Conservation (phyloP, 2,888 invertebrate species). For the Acanthosepion lycidas region DNA sequence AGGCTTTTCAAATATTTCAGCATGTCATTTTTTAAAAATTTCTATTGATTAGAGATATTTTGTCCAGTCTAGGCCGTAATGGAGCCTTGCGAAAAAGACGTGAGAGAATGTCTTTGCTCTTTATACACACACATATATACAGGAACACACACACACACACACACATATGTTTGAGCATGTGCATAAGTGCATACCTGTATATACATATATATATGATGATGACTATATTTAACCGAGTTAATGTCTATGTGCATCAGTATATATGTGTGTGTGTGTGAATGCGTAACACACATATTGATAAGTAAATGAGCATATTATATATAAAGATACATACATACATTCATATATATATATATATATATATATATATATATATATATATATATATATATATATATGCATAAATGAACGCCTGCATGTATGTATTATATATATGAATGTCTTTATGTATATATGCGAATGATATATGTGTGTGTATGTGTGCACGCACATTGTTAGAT, state of each 20-base stretch:
- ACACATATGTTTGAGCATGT: background rate
- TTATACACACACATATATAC: background rate
- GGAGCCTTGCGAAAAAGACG: background rate
- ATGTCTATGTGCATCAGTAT: too few relatives aligned
- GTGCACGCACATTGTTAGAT: too few relatives aligned
- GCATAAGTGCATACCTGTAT: background rate
- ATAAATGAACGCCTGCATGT: too few relatives aligned
- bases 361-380: background rate
- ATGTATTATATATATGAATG: background rate
- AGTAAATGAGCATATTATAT: too few relatives aligned
- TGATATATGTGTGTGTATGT: too few relatives aligned
- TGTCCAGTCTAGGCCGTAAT: background rate
- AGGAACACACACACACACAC: background rate
- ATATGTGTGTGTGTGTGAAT: too few relatives aligned
- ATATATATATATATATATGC: background rate
- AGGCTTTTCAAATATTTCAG: background rate
- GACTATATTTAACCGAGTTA: too few relatives aligned
- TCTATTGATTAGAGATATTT: constrained; percentile 15
- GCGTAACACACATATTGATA: too few relatives aligned
- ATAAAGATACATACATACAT: too few relatives aligned
- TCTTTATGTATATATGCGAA: background rate
- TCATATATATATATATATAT: background rate
- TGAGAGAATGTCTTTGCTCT: background rate
- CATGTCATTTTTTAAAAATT: background rate
- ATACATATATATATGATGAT: background rate